Conservation (phyloP, 2,113 vertebrate species). For the Callospermophilus lateralis region DNA sequence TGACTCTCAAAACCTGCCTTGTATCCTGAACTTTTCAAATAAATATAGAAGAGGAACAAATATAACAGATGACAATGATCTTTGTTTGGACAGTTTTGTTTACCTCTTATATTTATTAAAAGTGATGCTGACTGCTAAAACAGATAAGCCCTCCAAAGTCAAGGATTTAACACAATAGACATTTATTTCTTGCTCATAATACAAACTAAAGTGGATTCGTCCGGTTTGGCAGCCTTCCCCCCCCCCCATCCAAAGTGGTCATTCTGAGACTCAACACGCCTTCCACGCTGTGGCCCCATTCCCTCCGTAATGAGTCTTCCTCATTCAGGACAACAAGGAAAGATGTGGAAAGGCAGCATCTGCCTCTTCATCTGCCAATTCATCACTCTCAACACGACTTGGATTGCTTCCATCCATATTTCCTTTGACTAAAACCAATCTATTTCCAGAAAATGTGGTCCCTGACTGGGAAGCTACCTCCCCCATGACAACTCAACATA, state of each 20-base stretch:
- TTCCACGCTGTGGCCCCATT: not conserved
- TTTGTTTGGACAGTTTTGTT: not conserved
- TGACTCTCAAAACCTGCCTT: not conserved
- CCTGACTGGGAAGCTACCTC: not conserved
- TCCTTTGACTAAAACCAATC: not conserved
- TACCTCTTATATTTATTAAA: not conserved
- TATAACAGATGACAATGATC: not conserved
- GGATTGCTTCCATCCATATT: not conserved
- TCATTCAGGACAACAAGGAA: not conserved
- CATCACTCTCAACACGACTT: not conserved
- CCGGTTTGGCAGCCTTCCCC: not conserved
- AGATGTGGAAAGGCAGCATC: not conserved
- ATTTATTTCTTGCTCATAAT: not conserved
- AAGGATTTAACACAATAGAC: not conserved
- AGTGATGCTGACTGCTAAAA: not conserved
- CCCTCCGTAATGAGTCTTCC: not conserved
- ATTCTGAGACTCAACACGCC: not conserved
- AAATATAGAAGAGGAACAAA: not conserved
- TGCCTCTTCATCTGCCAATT: not conserved
- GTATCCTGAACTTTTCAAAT: not conserved
- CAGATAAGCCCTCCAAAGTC: not conserved
- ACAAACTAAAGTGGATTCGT: not conserved
- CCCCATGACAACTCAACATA: not conserved
- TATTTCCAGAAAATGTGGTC: not conserved
- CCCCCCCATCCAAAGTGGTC: accelerated